Evolutionary conservation across 2,888 invertebrate species (phyloP).

Genomic region (Hymenopus coronatus): DNA sequence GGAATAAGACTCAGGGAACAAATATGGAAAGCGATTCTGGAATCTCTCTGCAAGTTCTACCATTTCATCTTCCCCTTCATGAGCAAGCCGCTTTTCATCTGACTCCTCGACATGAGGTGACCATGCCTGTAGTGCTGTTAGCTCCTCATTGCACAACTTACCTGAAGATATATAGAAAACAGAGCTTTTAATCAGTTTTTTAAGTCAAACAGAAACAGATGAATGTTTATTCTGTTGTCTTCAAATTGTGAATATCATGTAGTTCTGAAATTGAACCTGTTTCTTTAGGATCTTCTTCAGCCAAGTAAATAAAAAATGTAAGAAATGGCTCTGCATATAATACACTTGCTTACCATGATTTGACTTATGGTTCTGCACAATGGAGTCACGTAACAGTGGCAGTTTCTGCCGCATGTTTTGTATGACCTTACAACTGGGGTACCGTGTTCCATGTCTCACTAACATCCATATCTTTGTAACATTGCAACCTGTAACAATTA

Average conservation of each 20-base stretch:
- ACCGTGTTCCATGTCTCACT: constrained; percentile 74
- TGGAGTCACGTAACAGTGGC: constrained; percentile 53
- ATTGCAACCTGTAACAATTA: constrained; percentile 55
- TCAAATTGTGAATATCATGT: too few species aligned
- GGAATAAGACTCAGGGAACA: constrained; percentile 61
- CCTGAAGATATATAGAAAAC: constrained; percentile 42
- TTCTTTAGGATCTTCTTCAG: too few species aligned
- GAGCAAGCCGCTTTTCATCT: constrained; percentile 60
- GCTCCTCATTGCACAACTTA: constrained; percentile 47
- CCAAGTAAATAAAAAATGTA: too few species aligned
- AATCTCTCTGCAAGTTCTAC: constrained; percentile 68
- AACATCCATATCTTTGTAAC: constrained; percentile 71
- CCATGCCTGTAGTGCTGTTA: constrained; percentile 59
- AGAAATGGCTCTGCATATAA: neutral
- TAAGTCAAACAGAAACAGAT: neutral
- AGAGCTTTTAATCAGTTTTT: neutral
- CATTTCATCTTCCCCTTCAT: constrained; percentile 77
- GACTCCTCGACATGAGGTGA: constrained; percentile 50
- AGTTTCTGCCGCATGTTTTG: constrained; percentile 53
- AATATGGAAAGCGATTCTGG: constrained; percentile 65
- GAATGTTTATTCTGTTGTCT: neutral
- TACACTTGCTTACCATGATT: constrained; percentile 49
- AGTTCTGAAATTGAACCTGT: too few species aligned
- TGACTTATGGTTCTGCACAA: constrained; percentile 52
- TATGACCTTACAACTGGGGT: constrained; percentile 62